Evolutionary conservation across 1,140 invertebrate genomes (phyloP), one percentile per base, ranked within the genome.

Genomic region (Drosophila asahinai): DNA sequence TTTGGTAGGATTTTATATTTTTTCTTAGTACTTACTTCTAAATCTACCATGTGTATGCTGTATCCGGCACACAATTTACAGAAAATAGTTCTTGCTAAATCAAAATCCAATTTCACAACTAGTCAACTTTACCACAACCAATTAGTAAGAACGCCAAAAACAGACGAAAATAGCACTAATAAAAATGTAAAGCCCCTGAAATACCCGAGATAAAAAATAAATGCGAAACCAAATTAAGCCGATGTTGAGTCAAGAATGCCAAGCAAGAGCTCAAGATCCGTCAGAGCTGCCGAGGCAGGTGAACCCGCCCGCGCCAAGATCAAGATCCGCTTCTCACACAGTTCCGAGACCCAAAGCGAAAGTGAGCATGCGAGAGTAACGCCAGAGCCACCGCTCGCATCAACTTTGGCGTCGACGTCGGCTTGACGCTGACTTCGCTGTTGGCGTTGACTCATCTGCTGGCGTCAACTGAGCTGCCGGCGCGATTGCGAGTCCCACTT

Each of bases 291-390:
- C 15, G 36, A 7, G 25, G 25, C 58, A 60, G 58, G 38, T 51
- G 54, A 54, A 33, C 38, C 54, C 61, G 75, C 80, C 76, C 77
- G 51, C 81, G 65, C 74, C 65, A 45, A 65, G 47, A 75, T 58
- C 60, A 65, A 77, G 59, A 54, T 43, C 73, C 52, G 40, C 43
- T 57, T 57, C 54, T 57, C 45, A 43, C 25, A 47, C 54, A 45
- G 14, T 57, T 36, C 38, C 52, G 47, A 47, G 68, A 70, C 64
- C 60, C 48, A 52, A 67, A 80, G 63, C 84, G 71, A 87, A 87
- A 87, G 77, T 89, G 73, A 87, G 86, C 62, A 61, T 54, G 38
- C 42, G 75, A 73, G 51, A 64, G 77, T 9, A 36, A 36, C 33
- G 33, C 25, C 30, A 38, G 15, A 22, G 57, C 5, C 52, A 22